Conservation (phyloP, 1,140 invertebrate species). For the Antheraea pernyi region DNA sequence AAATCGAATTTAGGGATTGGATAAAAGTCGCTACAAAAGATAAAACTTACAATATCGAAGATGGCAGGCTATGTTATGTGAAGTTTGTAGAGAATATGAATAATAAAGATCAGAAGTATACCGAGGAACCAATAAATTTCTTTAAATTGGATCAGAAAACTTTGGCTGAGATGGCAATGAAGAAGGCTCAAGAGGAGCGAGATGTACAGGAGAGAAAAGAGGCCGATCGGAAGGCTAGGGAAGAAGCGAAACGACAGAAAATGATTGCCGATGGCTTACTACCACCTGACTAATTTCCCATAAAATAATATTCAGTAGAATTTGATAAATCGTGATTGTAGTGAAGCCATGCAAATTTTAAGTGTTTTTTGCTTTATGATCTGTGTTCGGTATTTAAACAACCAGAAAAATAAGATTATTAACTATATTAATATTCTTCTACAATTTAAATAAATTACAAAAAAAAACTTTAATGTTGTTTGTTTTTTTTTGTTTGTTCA, state of each 20-base stretch:
- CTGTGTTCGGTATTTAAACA: not conserved
- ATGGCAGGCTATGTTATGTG: constrained; percentile 47
- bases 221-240: constrained; percentile 49
- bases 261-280: constrained; percentile 64
- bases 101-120: constrained; percentile 52
- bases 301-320: not conserved
- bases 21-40: constrained; percentile 55
- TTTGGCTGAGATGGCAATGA: constrained; percentile 60
- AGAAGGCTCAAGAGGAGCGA: constrained; percentile 64
- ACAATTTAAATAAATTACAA: too few species aligned
- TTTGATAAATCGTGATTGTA: not conserved
- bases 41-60: constrained; percentile 54
- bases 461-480: too few species aligned
- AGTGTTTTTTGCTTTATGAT: not conserved
- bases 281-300: constrained; percentile 35
- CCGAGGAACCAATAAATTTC: constrained; percentile 66
- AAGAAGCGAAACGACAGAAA: constrained; percentile 58
- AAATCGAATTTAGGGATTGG: constrained; percentile 65
- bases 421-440: too few species aligned
- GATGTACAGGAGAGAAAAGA: constrained; percentile 58
- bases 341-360: constrained; percentile 1
- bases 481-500: too few species aligned
- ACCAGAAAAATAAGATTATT: too few species aligned
- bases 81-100: constrained; percentile 75
- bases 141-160: constrained; percentile 72